phyloP scores from a whole-genome alignment of 2,113 vertebrate genomes.

The Pterocles gutturalis region DNA sequence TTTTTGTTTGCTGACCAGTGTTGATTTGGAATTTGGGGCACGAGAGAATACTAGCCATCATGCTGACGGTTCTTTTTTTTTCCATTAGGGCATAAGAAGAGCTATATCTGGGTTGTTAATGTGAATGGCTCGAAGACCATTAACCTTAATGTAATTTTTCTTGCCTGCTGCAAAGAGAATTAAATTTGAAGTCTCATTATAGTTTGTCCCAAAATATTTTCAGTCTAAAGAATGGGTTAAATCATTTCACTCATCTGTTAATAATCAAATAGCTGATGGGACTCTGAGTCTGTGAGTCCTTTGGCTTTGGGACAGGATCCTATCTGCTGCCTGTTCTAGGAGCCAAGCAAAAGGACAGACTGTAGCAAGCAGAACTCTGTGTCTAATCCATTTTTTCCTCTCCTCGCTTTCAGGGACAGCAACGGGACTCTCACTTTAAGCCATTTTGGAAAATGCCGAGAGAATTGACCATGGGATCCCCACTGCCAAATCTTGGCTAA shows the following conservation, averaged over 20 bases:
- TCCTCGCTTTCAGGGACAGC: constrained; percentile 28
- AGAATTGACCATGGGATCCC: constrained; percentile 20
- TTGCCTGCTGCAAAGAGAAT: neutral
- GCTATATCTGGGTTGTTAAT: neutral
- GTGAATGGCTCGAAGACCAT: neutral
- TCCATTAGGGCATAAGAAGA: neutral
- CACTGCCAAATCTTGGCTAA: constrained; percentile 17
- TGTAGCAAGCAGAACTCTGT: neutral
- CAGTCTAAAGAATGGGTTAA: neutral
- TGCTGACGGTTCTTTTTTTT: neutral
- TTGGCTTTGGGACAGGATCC: neutral
- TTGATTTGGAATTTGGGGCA: neutral
- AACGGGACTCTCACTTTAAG: constrained; percentile 56
- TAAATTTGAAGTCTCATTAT: neutral
- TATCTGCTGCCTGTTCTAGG: neutral
- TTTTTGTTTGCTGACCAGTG: neutral
- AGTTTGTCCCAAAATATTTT: neutral
- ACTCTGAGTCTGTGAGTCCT: neutral
- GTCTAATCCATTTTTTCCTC: neutral
- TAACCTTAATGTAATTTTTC: neutral
- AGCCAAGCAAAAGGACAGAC: neutral
- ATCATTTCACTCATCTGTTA: neutral
- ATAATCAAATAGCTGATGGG: neutral
- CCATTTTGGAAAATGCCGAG: constrained; percentile 46
- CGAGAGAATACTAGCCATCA: neutral